Percentiles rank a stretch among this genome's conserved stretches.
Conservation (phyloP, 2,888 invertebrate species). For the Polymixis flavicincta region DNA sequence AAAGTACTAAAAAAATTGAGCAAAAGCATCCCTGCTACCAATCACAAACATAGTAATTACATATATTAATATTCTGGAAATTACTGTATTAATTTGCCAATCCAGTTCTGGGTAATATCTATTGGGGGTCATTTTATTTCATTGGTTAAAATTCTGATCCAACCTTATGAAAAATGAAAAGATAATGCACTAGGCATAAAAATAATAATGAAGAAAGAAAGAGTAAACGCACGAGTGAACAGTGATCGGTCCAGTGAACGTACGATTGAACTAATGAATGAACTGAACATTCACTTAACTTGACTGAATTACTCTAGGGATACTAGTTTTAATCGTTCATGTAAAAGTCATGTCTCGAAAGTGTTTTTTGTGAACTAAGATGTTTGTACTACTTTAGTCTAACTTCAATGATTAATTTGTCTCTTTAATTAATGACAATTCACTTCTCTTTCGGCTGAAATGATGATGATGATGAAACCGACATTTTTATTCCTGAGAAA, state of each 20-base stretch:
- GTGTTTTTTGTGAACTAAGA: constrained; percentile 16
- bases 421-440: neutral
- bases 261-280: constrained; percentile 55
- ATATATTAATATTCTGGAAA: neutral
- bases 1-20: neutral
- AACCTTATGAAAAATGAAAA: neutral
- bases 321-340: constrained; percentile 34
- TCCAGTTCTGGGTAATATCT: neutral
- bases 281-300: constrained; percentile 49
- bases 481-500: no score
- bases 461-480: no score
- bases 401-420: neutral
- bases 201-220: constrained; percentile 22
- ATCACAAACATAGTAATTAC: neutral
- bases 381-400: constrained; percentile 7
- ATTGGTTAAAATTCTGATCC: neutral
- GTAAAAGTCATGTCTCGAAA: constrained; percentile 36
- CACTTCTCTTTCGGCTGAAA: no score
- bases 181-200: constrained; percentile 7
- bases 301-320: constrained; percentile 40
- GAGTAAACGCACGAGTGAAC: constrained; percentile 35
- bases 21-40: neutral
- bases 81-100: neutral
- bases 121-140: neutral
- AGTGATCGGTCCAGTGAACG: constrained; percentile 43